phyloP scores from a whole-genome alignment of 2,113 vertebrate species.

The Daboia siamensis region DNA sequence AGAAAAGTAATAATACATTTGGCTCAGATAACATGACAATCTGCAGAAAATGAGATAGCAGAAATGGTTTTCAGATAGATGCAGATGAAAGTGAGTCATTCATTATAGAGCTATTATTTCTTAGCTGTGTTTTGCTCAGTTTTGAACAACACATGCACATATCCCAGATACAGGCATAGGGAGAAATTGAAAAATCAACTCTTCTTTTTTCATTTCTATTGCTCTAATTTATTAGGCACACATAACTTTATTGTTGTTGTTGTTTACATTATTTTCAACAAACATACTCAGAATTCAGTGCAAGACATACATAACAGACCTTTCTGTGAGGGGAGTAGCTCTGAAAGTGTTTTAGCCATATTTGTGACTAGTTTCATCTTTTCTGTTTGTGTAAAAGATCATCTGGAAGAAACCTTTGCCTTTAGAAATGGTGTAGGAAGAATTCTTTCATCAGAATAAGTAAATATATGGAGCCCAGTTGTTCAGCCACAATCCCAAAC shows the following conservation, averaged over 20 bases:
- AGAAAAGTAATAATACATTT: slow-evolving; percentile 25
- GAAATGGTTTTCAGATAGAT: slow-evolving; percentile 44
- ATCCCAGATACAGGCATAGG: not conserved
- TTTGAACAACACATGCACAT: slow-evolving; percentile 11
- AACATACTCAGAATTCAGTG: not conserved
- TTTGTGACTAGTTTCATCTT: not conserved
- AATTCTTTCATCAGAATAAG: not conserved
- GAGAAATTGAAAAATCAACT: slow-evolving; percentile 14
- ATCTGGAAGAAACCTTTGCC: not conserved
- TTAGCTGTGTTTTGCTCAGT: slow-evolving; percentile 15
- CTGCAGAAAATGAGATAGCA: slow-evolving; percentile 29
- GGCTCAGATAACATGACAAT: slow-evolving; percentile 37
- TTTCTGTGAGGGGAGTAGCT: not conserved
- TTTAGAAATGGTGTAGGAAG: not conserved
- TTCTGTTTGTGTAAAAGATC: not conserved
- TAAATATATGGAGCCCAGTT: not conserved
- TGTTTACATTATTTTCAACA: not conserved
- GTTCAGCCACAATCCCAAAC: not conserved
- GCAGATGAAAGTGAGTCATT: slow-evolving; percentile 19
- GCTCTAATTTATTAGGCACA: not conserved
- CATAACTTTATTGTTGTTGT: not conserved
- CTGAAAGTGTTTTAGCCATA: not conserved
- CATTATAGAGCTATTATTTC: slow-evolving; percentile 18
- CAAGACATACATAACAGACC: not conserved
- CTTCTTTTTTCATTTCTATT: slow-evolving; percentile 23